Base-by-base conservation (phyloP, 1,140 invertebrate genomes). In the Littorina saxatilis region DNA sequence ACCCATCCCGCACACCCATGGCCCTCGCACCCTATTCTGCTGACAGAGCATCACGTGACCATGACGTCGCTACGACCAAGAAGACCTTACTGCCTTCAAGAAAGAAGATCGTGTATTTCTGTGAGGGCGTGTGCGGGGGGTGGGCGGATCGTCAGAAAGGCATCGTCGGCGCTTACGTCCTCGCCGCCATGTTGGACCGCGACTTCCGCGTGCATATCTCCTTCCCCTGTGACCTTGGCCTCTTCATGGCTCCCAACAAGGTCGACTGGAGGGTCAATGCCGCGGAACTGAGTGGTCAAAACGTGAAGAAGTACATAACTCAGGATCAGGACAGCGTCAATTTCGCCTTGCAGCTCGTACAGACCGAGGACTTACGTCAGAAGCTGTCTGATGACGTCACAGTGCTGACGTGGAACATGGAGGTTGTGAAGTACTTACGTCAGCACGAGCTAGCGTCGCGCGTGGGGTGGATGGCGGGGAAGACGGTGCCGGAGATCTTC, bases 141-240 rank as follows among this genome's bases (percentile, higher is more conserved):
- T 79, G 72, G 80, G 83, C 74, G 4, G 83, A 84, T 55, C 39
- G 83, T 15, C 83, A 79, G 66, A 76, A 80, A 15, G 83, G 80
- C 0, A 82, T 84, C 23, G 79, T 84, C 15, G 39, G 80, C 39
- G 70, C 80, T 17, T 84, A 79, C 73, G 68, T 84, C 13, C 47
- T 84, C 15, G 52, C 83, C 7, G 50, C 78, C 75, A 77, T 80
- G 76, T 40, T 80, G 35, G 73, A 76, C 32, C 74, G 83, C 7
- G 70, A 52, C 20, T 84, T 84, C 63, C 70, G 75, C 13, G 63
- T 84, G 32, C 52, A 74, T 40, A 79, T 84, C 58, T 43, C 76
- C 23, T 63, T 78, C 11, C 83, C 80, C n/a, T 84, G 83, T 50
- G 32, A 78, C 20, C 52, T 84, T 2, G 61, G 32, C 0, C 47